Percentiles rank a stretch among this genome's conserved stretches.
These are phyloP conservation scores for Scortum barcoo DNA, from an alignment of 2,113 vertebrate genomes.

Conservation along the genomic window DNA sequence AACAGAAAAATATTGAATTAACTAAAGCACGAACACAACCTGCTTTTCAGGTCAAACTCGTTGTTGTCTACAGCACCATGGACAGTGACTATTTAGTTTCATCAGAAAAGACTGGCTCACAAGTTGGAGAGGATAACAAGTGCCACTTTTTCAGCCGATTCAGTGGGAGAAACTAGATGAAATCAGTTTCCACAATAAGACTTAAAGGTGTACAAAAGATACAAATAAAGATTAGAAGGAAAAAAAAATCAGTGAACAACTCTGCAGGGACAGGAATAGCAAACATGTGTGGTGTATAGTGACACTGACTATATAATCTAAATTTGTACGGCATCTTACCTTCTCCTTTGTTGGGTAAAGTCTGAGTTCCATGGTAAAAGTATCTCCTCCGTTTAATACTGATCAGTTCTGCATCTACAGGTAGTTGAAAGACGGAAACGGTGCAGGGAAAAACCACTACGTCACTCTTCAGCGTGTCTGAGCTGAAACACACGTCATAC, in stretches of 20 bases:
- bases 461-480: too few species aligned
- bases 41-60: rapidly evolving
- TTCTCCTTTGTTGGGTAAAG: conserved; percentile 63
- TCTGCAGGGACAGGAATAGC: neutral
- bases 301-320: neutral
- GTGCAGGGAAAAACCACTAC: too few species aligned
- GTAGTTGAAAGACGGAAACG: too few species aligned
- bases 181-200: neutral
- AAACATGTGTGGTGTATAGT: neutral
- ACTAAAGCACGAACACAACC: too few species aligned
- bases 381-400: conserved; percentile 17
- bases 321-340: conserved; percentile 59
- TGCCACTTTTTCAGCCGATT: too few species aligned
- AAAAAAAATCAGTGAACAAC: neutral
- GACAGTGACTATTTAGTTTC: neutral
- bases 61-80: neutral
- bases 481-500: too few species aligned
- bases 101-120: neutral
- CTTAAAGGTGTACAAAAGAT: neutral
- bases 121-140: neutral
- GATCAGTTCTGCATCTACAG: too few species aligned
- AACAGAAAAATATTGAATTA: too few species aligned
- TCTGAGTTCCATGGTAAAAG: conserved; percentile 67
- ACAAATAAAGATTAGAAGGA: neutral
- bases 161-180: neutral